A percentile compares a stretch with the other conserved stretches of the same genome.
phyloP scores from a whole-genome alignment of 2,113 vertebrate genomes.

The Sinocyclocheilus rhinocerous region DNA sequence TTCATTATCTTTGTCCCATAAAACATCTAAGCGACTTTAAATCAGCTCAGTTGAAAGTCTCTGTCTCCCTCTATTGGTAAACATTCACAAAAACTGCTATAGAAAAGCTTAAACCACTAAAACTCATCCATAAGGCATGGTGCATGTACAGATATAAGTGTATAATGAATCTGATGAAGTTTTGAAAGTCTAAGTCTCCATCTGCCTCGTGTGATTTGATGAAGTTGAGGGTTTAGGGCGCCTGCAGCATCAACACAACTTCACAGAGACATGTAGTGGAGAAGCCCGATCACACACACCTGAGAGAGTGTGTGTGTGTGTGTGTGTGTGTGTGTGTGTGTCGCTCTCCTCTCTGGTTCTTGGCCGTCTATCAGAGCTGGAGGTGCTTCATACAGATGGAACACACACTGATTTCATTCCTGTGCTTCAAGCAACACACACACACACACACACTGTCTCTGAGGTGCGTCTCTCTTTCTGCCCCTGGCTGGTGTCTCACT shows the following conservation, averaged over 20 bases:
- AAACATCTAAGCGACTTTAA: background rate
- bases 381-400: constrained; percentile 22
- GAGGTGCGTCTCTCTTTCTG: background rate
- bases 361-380: constrained; percentile 13
- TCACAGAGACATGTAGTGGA: background rate
- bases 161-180: background rate
- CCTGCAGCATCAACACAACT: constrained; percentile 7
- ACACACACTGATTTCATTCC: constrained; percentile 4
- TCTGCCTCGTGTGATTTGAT: background rate
- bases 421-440: background rate
- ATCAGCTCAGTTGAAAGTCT: background rate
- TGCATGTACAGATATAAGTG: background rate
- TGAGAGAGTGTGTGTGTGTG: background rate
- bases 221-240: background rate
- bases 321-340: constrained; percentile 38
- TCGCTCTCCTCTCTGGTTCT: background rate
- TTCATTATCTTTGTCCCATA: background rate
- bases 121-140: background rate
- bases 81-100: background rate
- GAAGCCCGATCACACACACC: background rate
- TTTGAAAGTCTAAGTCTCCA: background rate
- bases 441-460: constrained; percentile 9
- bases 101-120: background rate
- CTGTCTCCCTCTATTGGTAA: background rate
- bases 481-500: background rate